These are phyloP conservation scores for Chrysolina americana DNA, from an alignment of 2,888 invertebrate species.

Conservation along the genomic window DNA sequence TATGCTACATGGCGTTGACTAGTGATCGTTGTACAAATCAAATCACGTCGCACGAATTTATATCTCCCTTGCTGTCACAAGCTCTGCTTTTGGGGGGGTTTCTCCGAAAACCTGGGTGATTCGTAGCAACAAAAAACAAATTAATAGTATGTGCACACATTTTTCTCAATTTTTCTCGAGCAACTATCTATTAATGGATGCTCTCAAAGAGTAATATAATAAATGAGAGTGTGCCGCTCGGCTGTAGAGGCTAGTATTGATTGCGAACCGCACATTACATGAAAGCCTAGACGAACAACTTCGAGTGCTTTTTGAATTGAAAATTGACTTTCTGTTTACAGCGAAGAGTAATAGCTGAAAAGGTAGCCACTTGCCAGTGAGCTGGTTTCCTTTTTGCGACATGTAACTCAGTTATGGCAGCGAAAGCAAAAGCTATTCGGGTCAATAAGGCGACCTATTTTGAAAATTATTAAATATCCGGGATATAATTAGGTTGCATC, in stretches of 20 bases:
- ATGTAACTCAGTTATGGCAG: background rate
- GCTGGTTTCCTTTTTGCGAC: background rate
- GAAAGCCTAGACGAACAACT: background rate
- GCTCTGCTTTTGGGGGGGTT: too few species aligned
- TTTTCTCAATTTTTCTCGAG: too few species aligned
- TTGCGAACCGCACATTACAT: background rate
- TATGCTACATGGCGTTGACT: too few species aligned
- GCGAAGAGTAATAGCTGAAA: background rate
- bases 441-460: slow-evolving; percentile 3
- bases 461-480: background rate
- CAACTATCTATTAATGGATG: too few species aligned
- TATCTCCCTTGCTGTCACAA: too few species aligned
- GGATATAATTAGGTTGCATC: background rate
- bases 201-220: too few species aligned
- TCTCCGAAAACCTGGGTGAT: too few species aligned
- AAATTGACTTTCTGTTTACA: slow-evolving; percentile 4
- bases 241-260: background rate
- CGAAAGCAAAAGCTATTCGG: background rate
- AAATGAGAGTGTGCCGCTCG: background rate
- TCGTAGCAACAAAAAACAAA: too few species aligned
- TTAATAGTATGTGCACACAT: too few species aligned
- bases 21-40: too few species aligned
- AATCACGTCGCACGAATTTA: too few species aligned
- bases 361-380: background rate
- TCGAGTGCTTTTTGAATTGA: background rate